Evolutionary conservation across 2,797 vertebrate species (phyloP), one percentile per base, ranked within the genome.

Genomic region (Siniperca scherzeri): DNA sequence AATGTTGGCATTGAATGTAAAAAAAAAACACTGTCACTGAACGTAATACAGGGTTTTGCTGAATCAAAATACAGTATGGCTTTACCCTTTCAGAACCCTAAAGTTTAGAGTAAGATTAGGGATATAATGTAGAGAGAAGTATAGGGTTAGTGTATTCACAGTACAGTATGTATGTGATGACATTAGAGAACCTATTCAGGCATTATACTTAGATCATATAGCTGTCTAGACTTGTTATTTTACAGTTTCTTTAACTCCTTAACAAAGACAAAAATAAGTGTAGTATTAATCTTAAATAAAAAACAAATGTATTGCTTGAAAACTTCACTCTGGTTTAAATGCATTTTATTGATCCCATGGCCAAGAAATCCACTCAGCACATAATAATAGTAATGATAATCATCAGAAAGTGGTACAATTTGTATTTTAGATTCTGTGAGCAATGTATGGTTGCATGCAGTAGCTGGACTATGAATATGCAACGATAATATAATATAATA

Each of bases 171-270:
- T 48, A 5, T 69, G 36, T 69, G 42, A 38, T 72, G n/a, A 40
- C 8, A 25, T 59, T 48, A 44, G 16, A 48, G 16, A 44, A 70
- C 21, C 5, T n/a, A 36, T 61, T 38, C 7, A 53, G 12, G 57
- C 27, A 22, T 59, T 78, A 48, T 22, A 61, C 55, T 72, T 33
- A 48, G 22, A 79, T 66, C 66, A 60, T 55, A n/a, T 10, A 30
- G 40, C 8, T 66, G 56, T 61, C 25, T 61, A 44, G 44, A 42
- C 36, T 22, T 68, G 40, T 40, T 12, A 12, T 50, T 65, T 65
- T 5, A 52, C 48, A 56, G 55, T 36, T 19, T 19, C 61, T 62
- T 13, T 30, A 33, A 36, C 52, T 67, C 19, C 50, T 36, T n/a
- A 38, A 38, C 0, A 40, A 36, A 57, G 9, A 59, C 5, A 21